Evolutionary conservation across 2,888 invertebrate species (phyloP).

Genomic region (Troglohyphantes excavatus): DNA sequence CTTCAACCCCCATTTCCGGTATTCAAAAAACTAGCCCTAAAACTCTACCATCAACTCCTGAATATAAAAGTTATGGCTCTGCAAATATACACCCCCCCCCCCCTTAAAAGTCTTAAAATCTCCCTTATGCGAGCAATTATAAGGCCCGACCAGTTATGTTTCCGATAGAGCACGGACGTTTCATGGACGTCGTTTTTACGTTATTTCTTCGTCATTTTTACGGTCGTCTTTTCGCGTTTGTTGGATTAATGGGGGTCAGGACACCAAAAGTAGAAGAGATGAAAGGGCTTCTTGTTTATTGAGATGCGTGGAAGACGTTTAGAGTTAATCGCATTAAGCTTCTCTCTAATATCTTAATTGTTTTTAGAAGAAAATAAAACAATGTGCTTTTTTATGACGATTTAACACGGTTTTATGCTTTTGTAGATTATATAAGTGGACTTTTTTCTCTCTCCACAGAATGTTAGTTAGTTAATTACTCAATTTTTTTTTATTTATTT

Average conservation of each 20-base stretch:
- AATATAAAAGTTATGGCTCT: conserved; percentile 53
- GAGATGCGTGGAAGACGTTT: not conserved
- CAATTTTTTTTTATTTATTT: no score
- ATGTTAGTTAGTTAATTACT: no score
- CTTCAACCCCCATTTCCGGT: conserved; percentile 39
- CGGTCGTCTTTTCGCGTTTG: conserved; percentile 31
- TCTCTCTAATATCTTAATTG: conserved; percentile 19
- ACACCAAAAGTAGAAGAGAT: not conserved
- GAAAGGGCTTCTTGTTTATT: conserved; percentile 40
- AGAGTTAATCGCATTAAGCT: conserved; percentile 22
- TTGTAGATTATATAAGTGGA: no score
- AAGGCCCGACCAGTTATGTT: conserved; percentile 3
- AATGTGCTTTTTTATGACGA: not conserved
- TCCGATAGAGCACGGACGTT: conserved; percentile 21
- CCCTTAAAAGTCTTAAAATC: conserved; percentile 20
- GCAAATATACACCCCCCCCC: not conserved
- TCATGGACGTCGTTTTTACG: conserved; percentile 6
- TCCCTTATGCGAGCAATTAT: not conserved
- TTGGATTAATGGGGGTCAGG: conserved; percentile 47
- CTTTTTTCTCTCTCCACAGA: no score
- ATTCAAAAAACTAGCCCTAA: conserved; percentile 3
- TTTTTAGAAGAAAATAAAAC: conserved; percentile 7
- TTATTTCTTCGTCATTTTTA: conserved; percentile 19
- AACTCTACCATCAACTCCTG: conserved; percentile 3
- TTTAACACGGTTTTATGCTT: not conserved